Evolutionary conservation across 2,797 vertebrate species (phyloP).

Genomic region (Pachyuromys duprasi): DNA sequence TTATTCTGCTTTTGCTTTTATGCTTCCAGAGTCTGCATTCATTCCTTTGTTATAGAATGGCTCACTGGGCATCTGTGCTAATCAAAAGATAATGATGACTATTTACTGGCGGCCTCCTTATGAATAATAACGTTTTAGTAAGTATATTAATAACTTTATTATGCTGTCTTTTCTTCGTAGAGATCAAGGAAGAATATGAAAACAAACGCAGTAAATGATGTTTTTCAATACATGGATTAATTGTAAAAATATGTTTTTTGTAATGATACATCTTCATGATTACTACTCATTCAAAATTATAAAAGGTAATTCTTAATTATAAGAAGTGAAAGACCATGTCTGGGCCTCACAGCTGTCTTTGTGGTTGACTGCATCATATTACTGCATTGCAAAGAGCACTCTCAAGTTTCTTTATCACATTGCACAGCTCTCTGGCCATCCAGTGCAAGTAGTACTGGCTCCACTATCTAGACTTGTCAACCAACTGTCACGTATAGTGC

Average conservation of each 20-base stretch:
- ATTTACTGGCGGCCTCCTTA: background rate
- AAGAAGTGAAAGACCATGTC: background rate
- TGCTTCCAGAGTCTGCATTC: constrained; percentile 13
- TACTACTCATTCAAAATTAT: constrained; percentile 74
- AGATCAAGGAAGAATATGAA: constrained; percentile 80
- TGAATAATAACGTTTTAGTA: background rate
- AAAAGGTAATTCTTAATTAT: constrained; percentile 72
- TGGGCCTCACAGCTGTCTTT: background rate
- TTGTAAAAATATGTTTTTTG: constrained; percentile 68
- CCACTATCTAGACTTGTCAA: constrained; percentile 58
- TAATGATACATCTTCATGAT: constrained; percentile 62
- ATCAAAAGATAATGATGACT: background rate
- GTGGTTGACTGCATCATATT: background rate
- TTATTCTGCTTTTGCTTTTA: constrained; percentile 57
- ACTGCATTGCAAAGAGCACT: constrained; percentile 11
- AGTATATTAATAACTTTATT: constrained; percentile 16
- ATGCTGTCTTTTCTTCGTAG: background rate
- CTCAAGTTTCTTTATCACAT: constrained; percentile 30
- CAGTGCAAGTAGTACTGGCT: constrained; percentile 42
- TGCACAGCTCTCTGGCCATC: constrained; percentile 11
- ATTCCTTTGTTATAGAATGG: background rate
- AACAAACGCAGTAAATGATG: constrained; percentile 70
- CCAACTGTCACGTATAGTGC: background rate
- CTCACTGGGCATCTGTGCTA: background rate
- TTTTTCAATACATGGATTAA: constrained; percentile 75